Evolutionary conservation across 2,797 vertebrate species (phyloP).

Genomic region (Calcarius lapponicus): DNA sequence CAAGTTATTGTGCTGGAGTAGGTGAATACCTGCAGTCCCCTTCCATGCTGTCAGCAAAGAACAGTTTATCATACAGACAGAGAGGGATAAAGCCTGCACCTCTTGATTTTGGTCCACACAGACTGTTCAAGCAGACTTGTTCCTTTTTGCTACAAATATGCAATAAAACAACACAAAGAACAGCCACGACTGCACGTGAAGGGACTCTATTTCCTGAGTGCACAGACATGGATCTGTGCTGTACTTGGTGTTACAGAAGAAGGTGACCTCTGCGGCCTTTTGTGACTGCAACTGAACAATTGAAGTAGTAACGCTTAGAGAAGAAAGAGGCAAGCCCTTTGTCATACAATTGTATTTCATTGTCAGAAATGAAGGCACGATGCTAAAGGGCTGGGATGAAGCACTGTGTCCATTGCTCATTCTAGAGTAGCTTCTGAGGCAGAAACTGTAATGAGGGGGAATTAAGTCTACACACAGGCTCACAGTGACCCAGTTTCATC

Average conservation of each 20-base stretch:
- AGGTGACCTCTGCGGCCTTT: background rate
- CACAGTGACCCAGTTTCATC: background rate
- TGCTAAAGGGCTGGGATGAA: background rate
- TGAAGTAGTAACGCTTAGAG: background rate
- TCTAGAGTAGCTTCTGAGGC: background rate
- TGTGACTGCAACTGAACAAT: background rate
- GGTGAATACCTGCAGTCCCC: background rate
- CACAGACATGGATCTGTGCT: background rate
- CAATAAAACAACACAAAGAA: background rate
- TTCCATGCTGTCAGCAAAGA: background rate
- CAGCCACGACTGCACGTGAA: accelerated
- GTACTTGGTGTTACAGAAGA: background rate
- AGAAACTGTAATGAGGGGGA: background rate
- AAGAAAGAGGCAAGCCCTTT: background rate
- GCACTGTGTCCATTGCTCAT: accelerated
- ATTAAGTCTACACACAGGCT: background rate
- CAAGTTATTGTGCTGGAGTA: background rate
- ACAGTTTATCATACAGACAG: background rate
- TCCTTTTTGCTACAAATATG: background rate
- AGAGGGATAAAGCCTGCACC: background rate
- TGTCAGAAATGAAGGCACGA: background rate
- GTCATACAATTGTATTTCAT: background rate
- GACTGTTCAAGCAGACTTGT: background rate
- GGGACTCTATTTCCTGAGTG: background rate
- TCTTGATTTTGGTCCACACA: background rate